Evolutionary conservation across 2,888 invertebrate genomes (phyloP).

Genomic region (Eristalis pertinax): DNA sequence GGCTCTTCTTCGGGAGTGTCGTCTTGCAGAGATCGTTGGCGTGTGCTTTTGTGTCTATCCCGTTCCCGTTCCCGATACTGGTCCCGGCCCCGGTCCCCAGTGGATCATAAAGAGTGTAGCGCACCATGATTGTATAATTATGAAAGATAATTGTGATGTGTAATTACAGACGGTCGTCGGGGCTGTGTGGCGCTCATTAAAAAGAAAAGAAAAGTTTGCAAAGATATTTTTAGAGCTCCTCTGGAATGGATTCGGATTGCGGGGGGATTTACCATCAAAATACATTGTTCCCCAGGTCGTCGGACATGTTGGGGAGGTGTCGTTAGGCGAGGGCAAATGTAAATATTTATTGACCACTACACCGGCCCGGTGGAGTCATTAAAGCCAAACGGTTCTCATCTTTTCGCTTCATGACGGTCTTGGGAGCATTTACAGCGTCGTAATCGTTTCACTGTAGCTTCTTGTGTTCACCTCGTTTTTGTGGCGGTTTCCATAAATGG

Average conservation of each 20-base stretch:
- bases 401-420: neutral
- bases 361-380: neutral
- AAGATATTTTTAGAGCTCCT: constrained; percentile 30
- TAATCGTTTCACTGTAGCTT: neutral
- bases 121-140: constrained; percentile 53
- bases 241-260: neutral
- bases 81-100: neutral
- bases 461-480: neutral
- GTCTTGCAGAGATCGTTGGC: constrained; percentile 16
- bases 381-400: neutral
- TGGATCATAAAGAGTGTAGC: constrained; percentile 26
- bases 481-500: neutral
- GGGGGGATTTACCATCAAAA: neutral
- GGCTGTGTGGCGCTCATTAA: constrained; percentile 28
- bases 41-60: neutral
- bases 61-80: neutral
- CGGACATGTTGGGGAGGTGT: neutral
- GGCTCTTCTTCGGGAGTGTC: constrained; percentile 6
- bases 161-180: constrained; percentile 40
- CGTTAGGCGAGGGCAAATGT: neutral
- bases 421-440: neutral
- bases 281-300: neutral
- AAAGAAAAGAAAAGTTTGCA: neutral
- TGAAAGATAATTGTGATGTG: constrained; percentile 56
- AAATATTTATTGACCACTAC: constrained; percentile 5